phyloP scores from a whole-genome alignment of 2,113 vertebrate species.

The Nothobranchius kuhntae region DNA sequence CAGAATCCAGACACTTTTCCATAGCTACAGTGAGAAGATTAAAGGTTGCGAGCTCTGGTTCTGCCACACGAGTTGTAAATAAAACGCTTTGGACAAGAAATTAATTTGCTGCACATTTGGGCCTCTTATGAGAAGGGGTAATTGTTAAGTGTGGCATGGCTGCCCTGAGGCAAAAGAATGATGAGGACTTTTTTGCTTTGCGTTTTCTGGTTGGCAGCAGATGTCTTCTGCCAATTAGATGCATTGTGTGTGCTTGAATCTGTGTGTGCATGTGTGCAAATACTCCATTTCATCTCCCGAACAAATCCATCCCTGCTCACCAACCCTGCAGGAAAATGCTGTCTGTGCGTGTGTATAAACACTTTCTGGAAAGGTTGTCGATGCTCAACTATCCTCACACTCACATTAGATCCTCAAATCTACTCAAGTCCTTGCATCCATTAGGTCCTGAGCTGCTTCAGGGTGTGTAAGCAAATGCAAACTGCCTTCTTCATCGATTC shows the following conservation, averaged over 20 bases:
- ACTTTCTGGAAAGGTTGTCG: neutral
- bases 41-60: conserved; percentile 30
- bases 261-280: neutral
- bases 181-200: conserved; percentile 62
- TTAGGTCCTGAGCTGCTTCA: conserved; percentile 7
- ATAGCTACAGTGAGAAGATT: conserved; percentile 17
- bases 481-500: conserved; percentile 40
- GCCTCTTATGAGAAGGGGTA: conserved; percentile 49
- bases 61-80: conserved; percentile 53
- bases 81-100: conserved; percentile 53
- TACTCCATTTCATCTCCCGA: conserved; percentile 24
- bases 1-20: conserved; percentile 3
- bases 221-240: conserved; percentile 75
- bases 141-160: conserved; percentile 69
- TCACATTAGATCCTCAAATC: conserved; percentile 15
- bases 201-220: conserved; percentile 71
- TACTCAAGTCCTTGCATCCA: conserved; percentile 22
- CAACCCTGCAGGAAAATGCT: conserved; percentile 35
- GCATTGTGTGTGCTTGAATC: conserved; percentile 12
- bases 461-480: conserved; percentile 36
- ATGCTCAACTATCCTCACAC: conserved; percentile 28
- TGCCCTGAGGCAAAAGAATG: conserved; percentile 59
- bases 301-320: conserved; percentile 45
- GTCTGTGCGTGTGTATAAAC: conserved; percentile 27
- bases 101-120: conserved; percentile 56